Percentiles rank a stretch among this genome's conserved stretches.
Evolutionary conservation across 2,797 vertebrate species (phyloP).

Genomic region (Pantherophis vulpinus): DNA sequence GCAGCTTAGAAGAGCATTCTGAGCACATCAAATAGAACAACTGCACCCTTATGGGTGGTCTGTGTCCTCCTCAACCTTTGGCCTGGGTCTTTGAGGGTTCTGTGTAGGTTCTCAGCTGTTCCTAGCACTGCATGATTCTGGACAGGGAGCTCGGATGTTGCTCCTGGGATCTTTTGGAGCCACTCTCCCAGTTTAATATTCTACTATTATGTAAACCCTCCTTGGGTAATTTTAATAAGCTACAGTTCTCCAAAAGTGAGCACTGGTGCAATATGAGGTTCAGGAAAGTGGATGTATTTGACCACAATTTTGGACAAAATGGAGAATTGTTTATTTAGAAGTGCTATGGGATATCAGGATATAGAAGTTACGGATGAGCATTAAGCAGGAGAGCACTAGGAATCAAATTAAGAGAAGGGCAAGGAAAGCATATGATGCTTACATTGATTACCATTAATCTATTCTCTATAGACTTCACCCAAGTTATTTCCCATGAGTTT

Average conservation of each 20-base stretch:
- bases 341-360: background rate
- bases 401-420: background rate
- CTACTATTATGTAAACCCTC: background rate
- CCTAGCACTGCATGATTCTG: too few relatives aligned
- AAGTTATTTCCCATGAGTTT: background rate
- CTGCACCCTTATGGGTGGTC: background rate
- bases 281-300: background rate
- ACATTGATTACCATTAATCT: background rate
- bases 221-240: background rate
- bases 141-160: too few relatives aligned
- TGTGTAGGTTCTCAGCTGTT: too few relatives aligned
- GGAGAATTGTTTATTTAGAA: background rate
- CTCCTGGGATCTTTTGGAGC: too few relatives aligned
- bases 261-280: background rate
- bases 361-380: background rate
- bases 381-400: background rate
- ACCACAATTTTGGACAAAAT: background rate
- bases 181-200: background rate
- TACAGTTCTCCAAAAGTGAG: background rate
- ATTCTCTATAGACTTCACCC: background rate
- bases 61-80: too few relatives aligned
- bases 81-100: too few relatives aligned
- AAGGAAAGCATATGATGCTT: background rate
- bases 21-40: constrained; percentile 3
- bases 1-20: background rate